Percentiles rank a stretch among this genome's conserved stretches.
phyloP scores from a whole-genome alignment of 35 echinoderm and acorn worm genomes.

The Ophiothrix spiculata region DNA sequence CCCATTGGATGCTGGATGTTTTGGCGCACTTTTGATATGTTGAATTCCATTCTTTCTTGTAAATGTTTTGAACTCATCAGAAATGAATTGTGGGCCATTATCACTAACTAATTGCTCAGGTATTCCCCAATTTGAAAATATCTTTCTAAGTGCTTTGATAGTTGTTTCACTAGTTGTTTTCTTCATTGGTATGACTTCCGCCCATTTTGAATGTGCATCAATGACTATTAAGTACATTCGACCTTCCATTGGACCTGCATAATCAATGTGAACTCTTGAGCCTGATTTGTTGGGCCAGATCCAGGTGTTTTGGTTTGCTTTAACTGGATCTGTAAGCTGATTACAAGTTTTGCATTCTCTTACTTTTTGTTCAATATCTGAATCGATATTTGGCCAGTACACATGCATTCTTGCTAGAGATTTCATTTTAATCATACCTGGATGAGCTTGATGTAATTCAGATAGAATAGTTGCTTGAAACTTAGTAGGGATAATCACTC shows the following conservation, averaged over 20 bases:
- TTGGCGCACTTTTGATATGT: not conserved
- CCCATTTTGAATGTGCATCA: conserved; percentile 44
- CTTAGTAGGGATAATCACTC: conserved; percentile 49
- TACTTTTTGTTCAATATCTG: conserved; percentile 25
- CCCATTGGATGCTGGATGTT: conserved; percentile 18
- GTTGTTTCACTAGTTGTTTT: conserved; percentile 13
- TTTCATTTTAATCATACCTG: conserved; percentile 47
- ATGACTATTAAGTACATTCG: conserved; percentile 40
- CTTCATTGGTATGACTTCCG: conserved; percentile 5
- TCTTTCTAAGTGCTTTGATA: conserved; percentile 24
- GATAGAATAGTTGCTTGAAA: not conserved
- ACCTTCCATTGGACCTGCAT: conserved; percentile 32
- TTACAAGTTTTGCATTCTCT: conserved; percentile 28
- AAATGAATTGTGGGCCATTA: conserved; percentile 54
- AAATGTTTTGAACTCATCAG: conserved; percentile 58
- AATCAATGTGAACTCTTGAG: conserved; percentile 44
- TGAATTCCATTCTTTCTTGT: conserved; percentile 31
- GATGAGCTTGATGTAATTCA: not conserved
- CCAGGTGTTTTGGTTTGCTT: conserved; percentile 12
- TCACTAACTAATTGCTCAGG: conserved; percentile 66
- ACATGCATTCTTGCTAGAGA: conserved; percentile 22
- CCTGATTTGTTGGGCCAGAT: conserved; percentile 29
- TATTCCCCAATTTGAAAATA: conserved; percentile 62
- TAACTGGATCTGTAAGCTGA: not conserved
- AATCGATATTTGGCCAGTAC: conserved; percentile 57